Evolutionary conservation across 2,888 invertebrate species (phyloP), one percentile per base, ranked within the genome.

Genomic region (Nezara viridula): DNA sequence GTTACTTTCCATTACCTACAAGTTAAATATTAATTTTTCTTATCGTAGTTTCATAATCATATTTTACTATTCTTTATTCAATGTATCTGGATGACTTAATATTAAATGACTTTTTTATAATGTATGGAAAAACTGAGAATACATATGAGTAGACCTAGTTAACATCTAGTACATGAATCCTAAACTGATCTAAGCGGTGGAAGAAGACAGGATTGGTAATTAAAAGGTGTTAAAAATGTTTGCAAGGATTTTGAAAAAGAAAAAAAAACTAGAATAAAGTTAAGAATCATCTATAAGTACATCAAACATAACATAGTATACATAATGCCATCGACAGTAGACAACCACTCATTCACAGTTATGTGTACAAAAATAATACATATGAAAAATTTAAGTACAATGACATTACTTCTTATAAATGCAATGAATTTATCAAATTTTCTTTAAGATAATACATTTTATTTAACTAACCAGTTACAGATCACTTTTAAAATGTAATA

Each of bases 401-500:
- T 81, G 81, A 81, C 44, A 44, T 81, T 81, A 81, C 3, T 24
- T 44, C 24, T 44, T 81, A 81, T 81, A 81, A 81, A 81, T 81
- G 81, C 81, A 81, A 73, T 81, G 44, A 44, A 44, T 81, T 81
- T 81, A 73, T 73, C 66, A 73, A 73, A 7, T 73, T 73, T 73
- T n/a, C 24, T 44, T 81, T 40, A 44, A n/a, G 44, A 47, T 44
- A 44, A 44, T 47, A 44, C 44, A 81, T 81, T 81, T 81, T n/a
- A 81, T 81, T 81, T 81, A 81, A 81, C 40, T 81, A 44, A 85
- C 85, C 85, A 85, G 49, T 85, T 44, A 85, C 21, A 85, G 85
- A 85, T 85, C 85, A 85, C 49, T 47, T 85, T 47, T 85, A 49
- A 85, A 85, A 37, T 73, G 32, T 73, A 73, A 73, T 73, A 73